Base-by-base conservation (phyloP, 1,140 invertebrate genomes). In the Laupala kohalensis region DNA sequence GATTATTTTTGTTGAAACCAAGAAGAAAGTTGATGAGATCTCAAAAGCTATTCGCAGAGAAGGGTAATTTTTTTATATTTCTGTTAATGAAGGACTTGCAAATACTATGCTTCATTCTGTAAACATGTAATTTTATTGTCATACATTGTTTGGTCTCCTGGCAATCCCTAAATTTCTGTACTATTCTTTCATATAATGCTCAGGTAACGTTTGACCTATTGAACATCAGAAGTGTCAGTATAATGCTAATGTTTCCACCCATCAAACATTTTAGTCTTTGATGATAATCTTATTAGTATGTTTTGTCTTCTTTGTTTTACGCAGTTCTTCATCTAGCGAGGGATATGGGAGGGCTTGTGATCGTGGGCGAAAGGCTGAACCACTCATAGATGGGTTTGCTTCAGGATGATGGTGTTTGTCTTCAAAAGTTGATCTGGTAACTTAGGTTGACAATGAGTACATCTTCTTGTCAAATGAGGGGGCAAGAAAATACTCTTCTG, bases 1-100 rank as follows among this genome's bases (percentile, higher is more conserved):
- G 6, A 90, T 99, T 25, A 96, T 99, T 76, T 99, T 99, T 84
- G 93, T 94, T 74, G 96, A 98, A 83, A 99, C 97, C 0, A 99
- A 99, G 78, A 89, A 93, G 76, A 97, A 96, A 83, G 96, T 96
- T 53, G 96, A 99, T 83, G 92, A 93, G 75, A 89, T 99, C 13
- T 93, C 94, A 12, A 87, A 92, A 76, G 88, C 88, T 78, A 95
- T 99, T 79, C 88, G 93, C 78, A 86, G 92, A 75, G 94, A 93
- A 81, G 95, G 96, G 78, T 80, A 75, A 77, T 68, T 74, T 28
- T 63, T 67, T 26, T 71, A n/a, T n/a, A n/a, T n/a, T n/a, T n/a
- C n/a, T n/a, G n/a, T n/a, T n/a, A n/a, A n/a, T n/a, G n/a, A n/a
- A n/a, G n/a, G n/a, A n/a, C n/a, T n/a, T n/a, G n/a, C n/a, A n/a